Percentiles rank a stretch among this genome's conserved stretches.
phyloP scores from a whole-genome alignment of 1,140 invertebrate species.

The Pseudomyrmex sp. region DNA sequence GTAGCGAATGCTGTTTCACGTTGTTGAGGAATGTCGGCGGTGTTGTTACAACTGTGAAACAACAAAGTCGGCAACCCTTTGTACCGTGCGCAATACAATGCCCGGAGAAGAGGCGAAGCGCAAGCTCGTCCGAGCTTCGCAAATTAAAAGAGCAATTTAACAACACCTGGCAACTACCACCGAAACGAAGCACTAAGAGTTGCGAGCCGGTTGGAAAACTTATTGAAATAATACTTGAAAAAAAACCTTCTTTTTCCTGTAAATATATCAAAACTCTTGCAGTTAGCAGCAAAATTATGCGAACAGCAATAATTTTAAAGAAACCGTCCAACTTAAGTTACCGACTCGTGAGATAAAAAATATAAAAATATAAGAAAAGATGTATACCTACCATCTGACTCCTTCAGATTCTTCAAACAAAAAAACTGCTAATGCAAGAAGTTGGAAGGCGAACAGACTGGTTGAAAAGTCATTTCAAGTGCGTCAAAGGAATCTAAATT shows the following conservation, averaged over 20 bases:
- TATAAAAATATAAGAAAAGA: slow-evolving; percentile 1
- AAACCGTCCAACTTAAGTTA: not conserved
- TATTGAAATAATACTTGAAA: slow-evolving; percentile 27
- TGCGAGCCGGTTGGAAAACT: not conserved
- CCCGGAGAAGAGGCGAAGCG: slow-evolving; percentile 3
- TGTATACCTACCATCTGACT: not conserved
- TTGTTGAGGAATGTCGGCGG: slow-evolving; percentile 51
- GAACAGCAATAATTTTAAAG: not conserved
- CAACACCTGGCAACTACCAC: slow-evolving; percentile 47
- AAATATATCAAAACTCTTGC: slow-evolving; percentile 13
- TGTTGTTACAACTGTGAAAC: slow-evolving; percentile 74
- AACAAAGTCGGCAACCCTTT: slow-evolving; percentile 81
- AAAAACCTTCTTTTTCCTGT: not conserved
- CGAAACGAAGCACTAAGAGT: slow-evolving; percentile 7
- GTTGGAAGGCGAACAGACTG: not conserved
- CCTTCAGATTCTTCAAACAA: not conserved
- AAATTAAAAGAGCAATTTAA: slow-evolving; percentile 83
- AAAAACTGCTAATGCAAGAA: not conserved
- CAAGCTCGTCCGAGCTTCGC: slow-evolving; percentile 75
- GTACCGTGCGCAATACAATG: slow-evolving; percentile 73
- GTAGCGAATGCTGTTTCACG: not conserved
- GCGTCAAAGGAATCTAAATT: not conserved
- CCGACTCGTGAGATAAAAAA: not conserved
- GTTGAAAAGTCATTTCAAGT: slow-evolving; percentile 3
- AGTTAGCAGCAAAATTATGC: not conserved